A percentile compares a stretch with the other conserved stretches of the same genome.
These are phyloP conservation scores for Microcebus ravelobensis DNA, from an alignment of 2,113 vertebrate species.

Conservation along the genomic window DNA sequence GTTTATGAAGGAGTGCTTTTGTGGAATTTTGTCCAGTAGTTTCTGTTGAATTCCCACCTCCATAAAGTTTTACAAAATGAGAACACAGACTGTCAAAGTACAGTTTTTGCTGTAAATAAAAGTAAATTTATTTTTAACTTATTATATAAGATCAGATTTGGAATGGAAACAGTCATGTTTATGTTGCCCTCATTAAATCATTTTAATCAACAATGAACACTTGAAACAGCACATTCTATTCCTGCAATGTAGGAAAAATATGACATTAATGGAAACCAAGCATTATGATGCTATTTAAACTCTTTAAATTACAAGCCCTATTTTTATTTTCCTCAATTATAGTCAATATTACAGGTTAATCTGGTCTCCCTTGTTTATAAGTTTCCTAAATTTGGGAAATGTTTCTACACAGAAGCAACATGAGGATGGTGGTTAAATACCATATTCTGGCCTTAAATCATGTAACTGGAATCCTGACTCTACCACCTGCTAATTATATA, in stretches of 20 bases:
- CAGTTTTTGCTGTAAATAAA: constrained; percentile 54
- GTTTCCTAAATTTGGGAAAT: neutral
- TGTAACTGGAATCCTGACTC: neutral
- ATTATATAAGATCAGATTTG: constrained; percentile 43
- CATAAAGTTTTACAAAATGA: constrained; percentile 53
- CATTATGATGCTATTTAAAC: neutral
- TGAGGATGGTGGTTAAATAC: neutral
- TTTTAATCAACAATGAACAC: constrained; percentile 40
- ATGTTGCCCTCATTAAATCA: constrained; percentile 51
- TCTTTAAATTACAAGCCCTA: neutral
- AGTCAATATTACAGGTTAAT: neutral
- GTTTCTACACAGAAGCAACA: rapidly evolving
- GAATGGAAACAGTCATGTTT: constrained; percentile 26
- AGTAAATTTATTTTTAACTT: constrained; percentile 55
- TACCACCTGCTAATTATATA: neutral
- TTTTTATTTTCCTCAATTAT: constrained; percentile 16
- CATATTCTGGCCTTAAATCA: neutral
- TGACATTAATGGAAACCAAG: neutral
- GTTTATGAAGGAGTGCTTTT: constrained; percentile 46
- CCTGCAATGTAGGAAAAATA: neutral
- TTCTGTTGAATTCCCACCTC: constrained; percentile 69
- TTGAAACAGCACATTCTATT: constrained; percentile 40
- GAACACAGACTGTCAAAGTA: constrained; percentile 39
- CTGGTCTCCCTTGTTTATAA: neutral
- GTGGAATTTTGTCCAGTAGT: constrained; percentile 61